Base-by-base conservation (phyloP, 2,888 invertebrate genomes). In the Agonopterix subpropinquella region DNA sequence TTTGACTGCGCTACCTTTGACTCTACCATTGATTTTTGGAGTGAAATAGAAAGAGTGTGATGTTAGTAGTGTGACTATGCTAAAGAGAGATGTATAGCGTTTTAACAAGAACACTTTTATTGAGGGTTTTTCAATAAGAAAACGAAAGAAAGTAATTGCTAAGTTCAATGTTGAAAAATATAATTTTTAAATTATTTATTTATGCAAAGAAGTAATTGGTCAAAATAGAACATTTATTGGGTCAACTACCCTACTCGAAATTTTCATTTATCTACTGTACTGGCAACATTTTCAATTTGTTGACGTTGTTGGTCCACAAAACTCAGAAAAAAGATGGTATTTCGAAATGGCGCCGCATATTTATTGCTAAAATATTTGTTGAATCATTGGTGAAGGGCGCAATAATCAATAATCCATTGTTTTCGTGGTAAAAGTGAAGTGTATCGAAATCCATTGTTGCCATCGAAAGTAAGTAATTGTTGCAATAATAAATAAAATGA, bases 401-500 rank as follows among this genome's bases (percentile, higher is more conserved):
- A 28, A 7, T 28, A 28, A 28, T 28, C 28, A 28, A 28, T 28
- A 28, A 28, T 28, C 28, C 28, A 28, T 28, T 28, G 28, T 28
- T 28, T 28, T 28, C 28, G 28, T 28, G 7, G 28, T 28, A 7
- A 28, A 28, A 28, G 28, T 28, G 11, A 39, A 39, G 10, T 11
- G 39, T 39, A 10, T 0, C 8, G 42, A 42, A 11, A 11, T 42
- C 8, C 9, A 50, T 82, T 84, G 86, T 86, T 86, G 86, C 84
- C 86, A 86, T 76, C 63, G 71, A 73, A 74, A 55, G 79, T 78
- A 59, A 77, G 78, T 81, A 57, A 80, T 84, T 86, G 85, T 87
- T 86, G 86, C 87, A 85, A 83, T 79, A 73, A 70, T 70, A 42
- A 66, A 74, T 74, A 75, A 81, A 82, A 70, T 75, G 67, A 62